Conservation (phyloP, 2,888 invertebrate genomes). For the Nemotelus nigrinus region DNA sequence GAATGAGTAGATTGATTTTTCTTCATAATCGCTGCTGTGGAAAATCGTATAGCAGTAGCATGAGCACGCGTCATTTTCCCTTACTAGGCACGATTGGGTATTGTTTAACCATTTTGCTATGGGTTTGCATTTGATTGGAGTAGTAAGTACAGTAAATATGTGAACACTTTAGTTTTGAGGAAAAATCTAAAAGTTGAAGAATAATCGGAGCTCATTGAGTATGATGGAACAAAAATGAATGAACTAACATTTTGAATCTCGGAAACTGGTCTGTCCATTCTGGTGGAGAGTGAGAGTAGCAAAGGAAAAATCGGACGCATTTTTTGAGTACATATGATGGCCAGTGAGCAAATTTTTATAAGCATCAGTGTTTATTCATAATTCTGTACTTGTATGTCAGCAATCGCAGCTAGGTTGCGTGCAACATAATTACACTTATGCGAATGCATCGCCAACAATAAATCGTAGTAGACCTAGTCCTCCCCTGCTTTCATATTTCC, state of each 20-base stretch:
- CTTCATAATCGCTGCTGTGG: constrained; percentile 38
- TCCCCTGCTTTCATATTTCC: neutral
- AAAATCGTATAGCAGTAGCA: constrained; percentile 35
- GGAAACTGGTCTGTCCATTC: too few species aligned
- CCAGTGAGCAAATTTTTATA: too few species aligned
- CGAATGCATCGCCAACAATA: constrained; percentile 36
- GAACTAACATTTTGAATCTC: too few species aligned
- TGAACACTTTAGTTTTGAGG: neutral
- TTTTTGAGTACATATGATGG: too few species aligned
- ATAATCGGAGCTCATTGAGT: too few species aligned
- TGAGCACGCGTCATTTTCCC: constrained; percentile 35
- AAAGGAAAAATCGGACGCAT: too few species aligned
- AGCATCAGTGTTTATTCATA: too few species aligned
- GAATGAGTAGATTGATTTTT: constrained; percentile 23
- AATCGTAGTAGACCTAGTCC: constrained; percentile 11
- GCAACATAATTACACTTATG: constrained; percentile 49
- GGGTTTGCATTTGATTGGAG: neutral
- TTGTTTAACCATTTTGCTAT: constrained; percentile 3
- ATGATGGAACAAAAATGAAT: too few species aligned
- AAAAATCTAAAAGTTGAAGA: too few species aligned
- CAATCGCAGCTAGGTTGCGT: constrained; percentile 47
- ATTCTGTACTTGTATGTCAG: too few species aligned
- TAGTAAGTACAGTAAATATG: neutral
- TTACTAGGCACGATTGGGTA: constrained; percentile 17
- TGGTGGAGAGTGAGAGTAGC: too few species aligned